These are phyloP conservation scores for Piprites chloris DNA, from an alignment of 2,113 vertebrate species.

Conservation along the genomic window DNA sequence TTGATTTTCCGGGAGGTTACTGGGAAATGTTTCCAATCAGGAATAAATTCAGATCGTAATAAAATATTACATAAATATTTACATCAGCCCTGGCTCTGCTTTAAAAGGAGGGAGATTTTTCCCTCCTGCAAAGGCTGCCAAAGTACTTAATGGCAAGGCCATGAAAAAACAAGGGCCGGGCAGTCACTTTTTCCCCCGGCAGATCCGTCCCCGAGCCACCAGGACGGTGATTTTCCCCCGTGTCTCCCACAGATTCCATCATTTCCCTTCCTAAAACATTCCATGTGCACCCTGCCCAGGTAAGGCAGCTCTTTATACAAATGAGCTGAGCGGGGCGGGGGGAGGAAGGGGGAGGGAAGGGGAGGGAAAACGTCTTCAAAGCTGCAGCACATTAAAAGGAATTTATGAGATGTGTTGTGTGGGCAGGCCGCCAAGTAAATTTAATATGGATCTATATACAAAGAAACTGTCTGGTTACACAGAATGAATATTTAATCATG, in stretches of 20 bases:
- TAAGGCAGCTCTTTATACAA: background rate
- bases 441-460: conserved; percentile 85
- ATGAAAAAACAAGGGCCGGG: background rate
- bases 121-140: background rate
- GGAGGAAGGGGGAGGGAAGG: background rate
- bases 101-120: conserved; percentile 49
- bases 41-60: conserved; percentile 57
- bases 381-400: conserved; percentile 66
- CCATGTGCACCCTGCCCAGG: conserved; percentile 39
- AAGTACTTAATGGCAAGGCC: background rate
- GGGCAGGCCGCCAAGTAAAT: conserved; percentile 77
- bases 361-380: conserved; percentile 30
- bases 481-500: conserved; percentile 92
- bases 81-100: conserved; percentile 62
- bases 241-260: conserved; percentile 59
- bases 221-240: conserved; percentile 66
- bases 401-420: conserved; percentile 80
- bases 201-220: conserved; percentile 3
- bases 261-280: conserved; percentile 49
- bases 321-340: background rate
- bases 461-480: conserved; percentile 82
- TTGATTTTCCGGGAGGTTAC: conserved; percentile 75
- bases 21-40: conserved; percentile 69
- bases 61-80: conserved; percentile 74
- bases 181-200: background rate